Base-by-base conservation (phyloP, 2,797 vertebrate genomes). In the Sandelia bainsii region DNA sequence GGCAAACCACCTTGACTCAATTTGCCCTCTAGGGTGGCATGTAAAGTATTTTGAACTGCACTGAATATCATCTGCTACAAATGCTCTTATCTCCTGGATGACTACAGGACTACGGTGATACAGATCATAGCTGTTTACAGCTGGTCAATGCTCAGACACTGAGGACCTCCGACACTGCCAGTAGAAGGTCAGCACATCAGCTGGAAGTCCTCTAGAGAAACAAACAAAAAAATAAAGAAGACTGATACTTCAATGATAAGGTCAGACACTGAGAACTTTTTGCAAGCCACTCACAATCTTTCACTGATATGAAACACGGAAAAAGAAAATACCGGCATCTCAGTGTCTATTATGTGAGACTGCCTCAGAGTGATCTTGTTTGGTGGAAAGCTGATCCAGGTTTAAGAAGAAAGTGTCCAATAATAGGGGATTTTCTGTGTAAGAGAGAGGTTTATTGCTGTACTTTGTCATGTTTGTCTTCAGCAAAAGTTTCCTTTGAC, bases 121-220 rank as follows among this genome's bases (percentile, higher is more conserved):
- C 29, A 8, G 29, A 32, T 32, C 29, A 32, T 32, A 32, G 29
- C 37, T 12, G 34, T 12, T 29, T 37, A 37, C 40, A 39, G 42
- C 52, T 51, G 29, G 49, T 22, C 20, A 20, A 46, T 7, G 17
- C 39, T 51, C 16, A 12, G 40, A 62, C 9, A 29, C 37, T n/a
- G 37, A 57, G 67, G 75, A 61, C 46, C 19, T 63, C 81, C 68
- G 58, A 16, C 54, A 17, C 49, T 57, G 76, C 74, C 4, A 9
- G 10, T 71, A 64, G 77, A 86, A 74, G 75, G 83, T 87, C 83
- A 83, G 62, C 0, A 51, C 82, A 70, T 67, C 75, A 77, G 82
- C 68, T 56, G 82, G 79, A 69, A 3, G 20, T 49, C 65, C 49
- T 52, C 20, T 49, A n/a, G 3, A 42, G 52, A 61, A 77, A 32